These are phyloP conservation scores for Spinus olivaceus DNA, from an alignment of 2,797 vertebrate species.

Conservation along the genomic window DNA sequence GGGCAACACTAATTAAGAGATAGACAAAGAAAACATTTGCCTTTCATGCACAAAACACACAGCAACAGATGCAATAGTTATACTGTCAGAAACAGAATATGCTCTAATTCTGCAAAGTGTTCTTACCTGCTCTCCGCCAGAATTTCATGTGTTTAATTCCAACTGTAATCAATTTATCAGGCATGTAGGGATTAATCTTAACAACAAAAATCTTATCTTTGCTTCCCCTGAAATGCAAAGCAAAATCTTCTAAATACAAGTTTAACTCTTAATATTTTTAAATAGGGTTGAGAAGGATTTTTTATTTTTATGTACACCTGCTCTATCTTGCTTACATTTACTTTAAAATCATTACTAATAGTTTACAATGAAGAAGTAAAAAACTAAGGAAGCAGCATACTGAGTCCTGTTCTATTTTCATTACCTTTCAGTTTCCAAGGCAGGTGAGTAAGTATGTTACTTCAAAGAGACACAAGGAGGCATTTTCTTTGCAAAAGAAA, in stretches of 20 bases:
- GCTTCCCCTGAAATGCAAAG: conserved; percentile 88
- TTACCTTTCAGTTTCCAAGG: neutral
- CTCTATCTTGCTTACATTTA: neutral
- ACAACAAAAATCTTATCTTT: conserved; percentile 99
- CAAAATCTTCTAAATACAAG: conserved; percentile 21
- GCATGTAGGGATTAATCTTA: conserved; percentile 94
- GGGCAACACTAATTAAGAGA: neutral
- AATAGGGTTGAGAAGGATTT: neutral
- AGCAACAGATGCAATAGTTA: neutral
- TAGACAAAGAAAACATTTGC: neutral
- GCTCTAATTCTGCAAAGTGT: neutral
- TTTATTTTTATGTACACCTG: neutral
- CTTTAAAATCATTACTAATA: neutral
- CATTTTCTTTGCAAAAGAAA: neutral
- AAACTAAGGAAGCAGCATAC: neutral
- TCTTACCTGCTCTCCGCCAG: conserved; percentile 95
- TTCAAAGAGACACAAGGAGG: neutral
- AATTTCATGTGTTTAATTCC: conserved; percentile 98
- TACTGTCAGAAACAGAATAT: neutral
- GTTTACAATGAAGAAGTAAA: neutral
- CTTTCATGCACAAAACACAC: neutral
- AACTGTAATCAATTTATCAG: conserved; percentile 96
- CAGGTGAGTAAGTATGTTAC: neutral
- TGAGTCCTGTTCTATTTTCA: neutral
- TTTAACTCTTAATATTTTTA: neutral